A percentile compares a stretch with the other conserved stretches of the same genome.
phyloP scores from a whole-genome alignment of 2,113 vertebrate species.

The Vanacampus margaritifer region DNA sequence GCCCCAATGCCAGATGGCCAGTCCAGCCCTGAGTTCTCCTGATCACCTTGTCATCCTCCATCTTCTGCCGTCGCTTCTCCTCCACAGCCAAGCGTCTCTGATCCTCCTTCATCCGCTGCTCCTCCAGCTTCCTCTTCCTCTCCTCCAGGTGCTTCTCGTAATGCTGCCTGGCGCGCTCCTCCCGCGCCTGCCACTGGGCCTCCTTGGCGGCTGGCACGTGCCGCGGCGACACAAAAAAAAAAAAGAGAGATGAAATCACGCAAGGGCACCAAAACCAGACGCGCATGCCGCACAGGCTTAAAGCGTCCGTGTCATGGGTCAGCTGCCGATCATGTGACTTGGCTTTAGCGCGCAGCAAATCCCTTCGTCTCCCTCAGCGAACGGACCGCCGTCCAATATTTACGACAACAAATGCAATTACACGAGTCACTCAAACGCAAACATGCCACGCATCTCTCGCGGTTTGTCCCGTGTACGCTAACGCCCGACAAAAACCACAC shows the following conservation, averaged over 20 bases:
- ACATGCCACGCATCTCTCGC: neutral
- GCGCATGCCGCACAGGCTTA: conserved; percentile 22
- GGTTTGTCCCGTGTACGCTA: neutral
- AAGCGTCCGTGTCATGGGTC: conserved; percentile 30
- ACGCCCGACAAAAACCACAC: neutral
- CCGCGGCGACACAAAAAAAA: neutral
- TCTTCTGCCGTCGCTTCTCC: conserved; percentile 86
- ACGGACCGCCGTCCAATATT: conserved; percentile 11
- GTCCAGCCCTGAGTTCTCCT: neutral
- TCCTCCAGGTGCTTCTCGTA: conserved; percentile 91
- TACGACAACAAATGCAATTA: conserved; percentile 16
- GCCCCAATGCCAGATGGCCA: too few species aligned
- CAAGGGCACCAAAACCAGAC: conserved; percentile 5
- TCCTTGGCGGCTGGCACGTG: conserved; percentile 78
- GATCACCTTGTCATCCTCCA: conserved; percentile 87
- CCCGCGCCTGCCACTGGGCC: conserved; percentile 83
- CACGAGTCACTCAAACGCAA: conserved; percentile 7
- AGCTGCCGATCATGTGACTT: conserved; percentile 51
- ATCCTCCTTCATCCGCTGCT: conserved; percentile 87
- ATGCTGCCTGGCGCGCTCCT: conserved; percentile 84
- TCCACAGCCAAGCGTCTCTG: conserved; percentile 83
- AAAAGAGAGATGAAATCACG: neutral
- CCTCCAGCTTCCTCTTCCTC: conserved; percentile 82
- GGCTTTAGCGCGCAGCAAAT: conserved; percentile 48
- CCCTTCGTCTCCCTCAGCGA: conserved; percentile 18